A percentile compares a stretch with the other conserved stretches of the same genome.
These are phyloP conservation scores for Strigamia transsilvanica DNA, from an alignment of 2,888 invertebrate species.

Conservation along the genomic window DNA sequence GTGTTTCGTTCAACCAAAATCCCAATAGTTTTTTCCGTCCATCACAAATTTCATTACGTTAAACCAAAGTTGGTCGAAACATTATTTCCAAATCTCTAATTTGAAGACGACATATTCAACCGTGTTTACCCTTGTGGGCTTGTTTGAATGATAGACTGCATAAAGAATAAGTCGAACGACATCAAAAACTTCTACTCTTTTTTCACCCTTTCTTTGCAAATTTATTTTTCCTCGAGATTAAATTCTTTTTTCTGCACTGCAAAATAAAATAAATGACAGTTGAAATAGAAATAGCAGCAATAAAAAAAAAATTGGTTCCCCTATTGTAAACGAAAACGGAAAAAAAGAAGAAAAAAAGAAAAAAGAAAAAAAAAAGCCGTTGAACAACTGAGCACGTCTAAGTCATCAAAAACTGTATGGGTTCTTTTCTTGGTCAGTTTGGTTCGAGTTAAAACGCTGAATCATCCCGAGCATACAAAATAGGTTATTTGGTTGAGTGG, in stretches of 20 bases:
- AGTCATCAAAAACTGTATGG: slow-evolving; percentile 10
- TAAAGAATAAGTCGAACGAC: not conserved
- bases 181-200: not conserved
- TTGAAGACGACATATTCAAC: not conserved
- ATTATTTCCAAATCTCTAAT: not conserved
- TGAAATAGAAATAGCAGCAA: too few species aligned
- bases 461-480: not conserved
- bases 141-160: not conserved
- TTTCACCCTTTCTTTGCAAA: not conserved
- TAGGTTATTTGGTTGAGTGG: slow-evolving; percentile 15
- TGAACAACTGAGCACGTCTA: slow-evolving; percentile 10
- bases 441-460: slow-evolving; percentile 4
- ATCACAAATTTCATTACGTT: not conserved
- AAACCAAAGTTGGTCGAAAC: not conserved
- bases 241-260: too few species aligned
- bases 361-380: not conserved
- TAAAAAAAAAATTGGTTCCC: not conserved
- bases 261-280: too few species aligned
- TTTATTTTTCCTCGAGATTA: too few species aligned
- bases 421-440: slow-evolving; percentile 9
- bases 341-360: not conserved
- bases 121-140: not conserved
- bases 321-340: not conserved
- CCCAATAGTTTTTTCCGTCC: not conserved
- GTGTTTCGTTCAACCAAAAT: slow-evolving; percentile 9